A percentile compares a stretch with the other conserved stretches of the same genome.
Evolutionary conservation across 2,797 vertebrate genomes (phyloP).

Genomic region (Moxostoma hubbsi): DNA sequence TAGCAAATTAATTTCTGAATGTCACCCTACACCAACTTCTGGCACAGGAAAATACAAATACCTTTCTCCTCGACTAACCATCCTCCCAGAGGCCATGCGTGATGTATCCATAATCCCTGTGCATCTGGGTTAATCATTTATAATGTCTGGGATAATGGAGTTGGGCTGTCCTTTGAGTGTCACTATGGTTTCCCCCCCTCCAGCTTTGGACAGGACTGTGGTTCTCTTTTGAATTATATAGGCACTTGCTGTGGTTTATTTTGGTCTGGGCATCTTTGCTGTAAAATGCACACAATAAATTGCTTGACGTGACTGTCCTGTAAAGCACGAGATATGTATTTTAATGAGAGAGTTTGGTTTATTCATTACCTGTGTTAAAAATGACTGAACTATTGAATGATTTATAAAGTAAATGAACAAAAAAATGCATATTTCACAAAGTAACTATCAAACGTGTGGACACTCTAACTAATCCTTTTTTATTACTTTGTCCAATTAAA

Average conservation of each 20-base stretch:
- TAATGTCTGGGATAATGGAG: slow-evolving; percentile 32
- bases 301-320: slow-evolving; percentile 14
- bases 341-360: not conserved
- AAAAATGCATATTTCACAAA: too few species aligned
- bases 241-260: slow-evolving; percentile 17
- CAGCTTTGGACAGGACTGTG: not conserved
- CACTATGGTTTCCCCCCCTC: not conserved
- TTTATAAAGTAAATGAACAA: not conserved
- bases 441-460: too few species aligned
- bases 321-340: not conserved
- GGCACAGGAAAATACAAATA: not conserved
- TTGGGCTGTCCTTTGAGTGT: slow-evolving; percentile 1
- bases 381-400: not conserved
- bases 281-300: slow-evolving; percentile 13
- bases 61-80: not conserved
- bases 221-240: slow-evolving; percentile 33
- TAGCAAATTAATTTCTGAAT: not conserved
- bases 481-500: too few species aligned
- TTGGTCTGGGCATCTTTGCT: slow-evolving; percentile 20
- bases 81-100: slow-evolving; percentile 11
- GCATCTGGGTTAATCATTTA: slow-evolving; percentile 44
- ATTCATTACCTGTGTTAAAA: not conserved
- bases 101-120: slow-evolving; percentile 28
- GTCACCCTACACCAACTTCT: not conserved
- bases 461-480: too few species aligned